Evolutionary conservation across 2,888 invertebrate genomes (phyloP), one percentile per base, ranked within the genome.

Genomic region (Sceliomorpha sp.): DNA sequence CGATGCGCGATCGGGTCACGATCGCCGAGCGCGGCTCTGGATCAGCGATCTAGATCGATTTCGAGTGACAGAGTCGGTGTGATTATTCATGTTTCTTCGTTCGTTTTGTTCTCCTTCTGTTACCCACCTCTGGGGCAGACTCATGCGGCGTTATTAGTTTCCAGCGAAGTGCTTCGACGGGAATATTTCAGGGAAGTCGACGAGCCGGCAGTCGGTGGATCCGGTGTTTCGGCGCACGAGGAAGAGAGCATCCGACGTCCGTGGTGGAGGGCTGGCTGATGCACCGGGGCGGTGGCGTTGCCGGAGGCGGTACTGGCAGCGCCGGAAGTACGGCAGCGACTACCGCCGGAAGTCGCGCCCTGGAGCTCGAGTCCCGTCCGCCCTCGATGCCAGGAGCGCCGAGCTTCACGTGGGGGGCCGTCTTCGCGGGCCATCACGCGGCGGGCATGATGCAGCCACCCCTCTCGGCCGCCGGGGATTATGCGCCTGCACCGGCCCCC

Each of bases 271-370:
- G 86, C 79, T 87, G 88, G 81, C 77, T 95, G 94, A 95, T 95
- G 91, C 95, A 95, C 89, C 93, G 94, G 78, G 92, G 93, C 84
- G 91, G 91, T 86, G 94, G 93, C 73, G 93, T 92, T 84, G 91
- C 93, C 93, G 83, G 94, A 94, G 88, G 94, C 94, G 72, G 70
- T 58, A 60, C 64, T 68, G 72, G 64, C 55, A 75, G 87, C 86
- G 81, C 87, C 86, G 74, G 87, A 85, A 78, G 84, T 81, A 85
- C 88, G 85, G 86, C 87, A 84, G 67, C 89, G 77, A 90, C 89
- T 78, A 86, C 86, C 66, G 89, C 63, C 60, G 75, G 77, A 58
- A 64, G 74, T 56, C 76, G 78, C 40, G 91, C 90, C 88, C 91
- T 91, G 78, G 79, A 79, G 90, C 91, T 70, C 90, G 92, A 87